A percentile compares a stretch with the other conserved stretches of the same genome.
Evolutionary conservation across 2,797 vertebrate species (phyloP).

Genomic region (Falco columbarius): DNA sequence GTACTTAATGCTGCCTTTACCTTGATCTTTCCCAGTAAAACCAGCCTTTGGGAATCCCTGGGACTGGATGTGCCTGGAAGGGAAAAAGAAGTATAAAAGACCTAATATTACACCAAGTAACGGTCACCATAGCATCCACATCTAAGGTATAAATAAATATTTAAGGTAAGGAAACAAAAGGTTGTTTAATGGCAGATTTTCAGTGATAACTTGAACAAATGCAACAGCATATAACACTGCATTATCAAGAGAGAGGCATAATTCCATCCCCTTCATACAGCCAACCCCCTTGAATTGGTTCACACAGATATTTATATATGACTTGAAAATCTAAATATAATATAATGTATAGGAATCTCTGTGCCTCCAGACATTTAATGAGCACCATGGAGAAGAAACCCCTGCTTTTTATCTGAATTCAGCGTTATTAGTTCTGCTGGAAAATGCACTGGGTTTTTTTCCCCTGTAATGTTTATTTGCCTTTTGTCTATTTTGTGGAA

Average conservation of each 20-base stretch:
- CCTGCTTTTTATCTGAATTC: background rate
- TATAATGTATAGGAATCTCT: background rate
- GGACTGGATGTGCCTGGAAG: background rate
- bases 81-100: background rate
- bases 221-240: background rate
- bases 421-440: background rate
- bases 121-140: background rate
- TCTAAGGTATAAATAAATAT: background rate
- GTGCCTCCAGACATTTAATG: background rate
- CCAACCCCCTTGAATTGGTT: background rate
- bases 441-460: background rate
- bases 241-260: background rate
- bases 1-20: background rate
- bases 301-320: background rate
- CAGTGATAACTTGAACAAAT: background rate
- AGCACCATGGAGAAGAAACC: background rate
- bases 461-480: background rate
- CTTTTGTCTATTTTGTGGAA: background rate
- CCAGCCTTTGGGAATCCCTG: background rate
- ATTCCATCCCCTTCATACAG: rapidly evolving
- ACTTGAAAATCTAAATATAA: background rate
- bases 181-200: background rate
- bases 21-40: background rate
- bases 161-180: background rate
- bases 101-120: background rate